phyloP scores from a whole-genome alignment of 2,797 vertebrate genomes.

The Podarcis siculus region DNA sequence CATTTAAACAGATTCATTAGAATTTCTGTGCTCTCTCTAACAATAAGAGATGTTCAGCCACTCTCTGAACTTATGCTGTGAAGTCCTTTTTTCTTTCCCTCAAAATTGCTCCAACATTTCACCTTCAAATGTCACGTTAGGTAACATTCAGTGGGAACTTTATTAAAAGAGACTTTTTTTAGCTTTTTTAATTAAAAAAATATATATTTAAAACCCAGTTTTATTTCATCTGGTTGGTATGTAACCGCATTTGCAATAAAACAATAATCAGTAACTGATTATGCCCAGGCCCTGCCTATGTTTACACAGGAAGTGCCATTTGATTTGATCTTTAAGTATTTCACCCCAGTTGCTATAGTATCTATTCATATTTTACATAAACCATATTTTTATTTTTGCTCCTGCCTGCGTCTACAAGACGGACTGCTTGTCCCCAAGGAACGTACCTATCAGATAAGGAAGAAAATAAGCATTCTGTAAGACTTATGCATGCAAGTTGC shows the following conservation, averaged over 20 bases:
- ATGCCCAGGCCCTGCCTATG: background rate
- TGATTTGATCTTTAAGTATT: constrained; percentile 22
- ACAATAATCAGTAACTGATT: background rate
- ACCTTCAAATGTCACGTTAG: background rate
- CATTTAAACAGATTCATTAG: background rate
- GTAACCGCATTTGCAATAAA: constrained; percentile 21
- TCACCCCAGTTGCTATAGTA: background rate
- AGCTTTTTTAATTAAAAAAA: too few relatives aligned
- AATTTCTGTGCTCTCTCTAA: background rate
- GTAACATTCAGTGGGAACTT: background rate
- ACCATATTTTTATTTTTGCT: background rate
- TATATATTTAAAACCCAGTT: background rate
- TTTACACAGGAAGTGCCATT: background rate
- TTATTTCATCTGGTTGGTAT: background rate
- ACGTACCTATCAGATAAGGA: background rate
- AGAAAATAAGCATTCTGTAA: constrained; percentile 14
- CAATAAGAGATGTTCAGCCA: background rate
- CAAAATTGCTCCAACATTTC: background rate
- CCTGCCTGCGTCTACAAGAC: background rate
- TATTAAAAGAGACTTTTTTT: background rate
- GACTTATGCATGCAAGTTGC: constrained; percentile 23
- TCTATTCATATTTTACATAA: background rate
- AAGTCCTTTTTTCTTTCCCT: background rate
- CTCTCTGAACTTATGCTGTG: background rate
- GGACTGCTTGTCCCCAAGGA: constrained; percentile 34